A percentile compares a stretch with the other conserved stretches of the same genome.
These are phyloP conservation scores for Rhopalosiphum padi DNA, from an alignment of 1,140 invertebrate genomes.

Conservation along the genomic window DNA sequence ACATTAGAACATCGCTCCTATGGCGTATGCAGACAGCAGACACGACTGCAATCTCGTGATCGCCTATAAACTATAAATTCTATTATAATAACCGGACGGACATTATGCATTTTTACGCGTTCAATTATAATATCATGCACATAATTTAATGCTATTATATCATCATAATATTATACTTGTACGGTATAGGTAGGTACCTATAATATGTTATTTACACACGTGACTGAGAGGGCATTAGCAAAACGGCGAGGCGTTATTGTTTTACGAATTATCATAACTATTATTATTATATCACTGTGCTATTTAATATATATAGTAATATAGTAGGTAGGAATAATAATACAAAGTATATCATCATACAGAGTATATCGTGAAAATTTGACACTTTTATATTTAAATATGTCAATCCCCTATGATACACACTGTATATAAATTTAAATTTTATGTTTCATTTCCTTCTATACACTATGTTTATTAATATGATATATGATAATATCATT, in stretches of 20 bases:
- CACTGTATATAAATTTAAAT: background rate
- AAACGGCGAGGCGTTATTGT: background rate
- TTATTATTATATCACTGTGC: background rate
- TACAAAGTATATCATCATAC: background rate
- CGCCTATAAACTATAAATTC: background rate
- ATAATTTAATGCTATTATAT: background rate
- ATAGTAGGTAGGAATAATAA: background rate
- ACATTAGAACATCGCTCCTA: background rate
- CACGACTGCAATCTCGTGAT: background rate
- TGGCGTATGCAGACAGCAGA: background rate
- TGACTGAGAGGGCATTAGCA: background rate
- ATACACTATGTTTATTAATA: background rate
- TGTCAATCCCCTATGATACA: background rate
- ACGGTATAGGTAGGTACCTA: background rate
- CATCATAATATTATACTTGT: background rate
- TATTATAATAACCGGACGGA: background rate
- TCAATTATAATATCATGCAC: background rate
- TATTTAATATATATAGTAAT: too few relatives aligned
- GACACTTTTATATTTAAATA: background rate
- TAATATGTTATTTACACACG: background rate
- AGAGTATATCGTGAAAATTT: background rate
- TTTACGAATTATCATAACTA: background rate
- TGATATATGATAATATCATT: background rate
- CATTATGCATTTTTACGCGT: background rate
- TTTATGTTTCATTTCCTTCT: background rate